phyloP scores from a whole-genome alignment of 2,888 invertebrate species.

The Caenorhabditis parvicauda region DNA sequence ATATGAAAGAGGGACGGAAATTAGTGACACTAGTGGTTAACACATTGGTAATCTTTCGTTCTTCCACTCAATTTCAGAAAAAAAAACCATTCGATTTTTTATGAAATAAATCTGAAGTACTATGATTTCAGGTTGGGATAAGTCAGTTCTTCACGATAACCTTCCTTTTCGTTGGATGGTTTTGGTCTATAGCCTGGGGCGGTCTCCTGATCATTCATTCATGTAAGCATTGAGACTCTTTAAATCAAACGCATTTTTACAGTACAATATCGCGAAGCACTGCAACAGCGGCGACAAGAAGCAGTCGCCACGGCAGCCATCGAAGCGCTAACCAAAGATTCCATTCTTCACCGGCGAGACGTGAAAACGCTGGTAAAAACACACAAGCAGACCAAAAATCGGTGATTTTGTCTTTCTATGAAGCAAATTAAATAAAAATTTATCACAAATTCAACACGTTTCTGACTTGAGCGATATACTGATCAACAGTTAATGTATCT shows the following conservation, averaged over 20 bases:
- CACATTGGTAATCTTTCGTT: conserved; percentile 4
- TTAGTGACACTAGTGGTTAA: conserved; percentile 70
- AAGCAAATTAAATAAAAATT: too few species aligned
- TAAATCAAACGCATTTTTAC: conserved; percentile 7
- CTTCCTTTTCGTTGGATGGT: conserved; percentile 83
- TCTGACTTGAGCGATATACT: not conserved
- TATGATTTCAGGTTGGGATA: conserved; percentile 81
- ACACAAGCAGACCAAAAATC: conserved; percentile 48
- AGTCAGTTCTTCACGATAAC: conserved; percentile 88
- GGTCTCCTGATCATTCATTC: conserved; percentile 85
- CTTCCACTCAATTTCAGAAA: too few species aligned
- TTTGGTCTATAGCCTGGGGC: conserved; percentile 98
- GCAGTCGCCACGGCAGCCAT: conserved; percentile 62
- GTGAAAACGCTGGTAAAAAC: conserved; percentile 56
- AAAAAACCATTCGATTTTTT: not conserved
- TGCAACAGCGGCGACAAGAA: conserved; percentile 60
- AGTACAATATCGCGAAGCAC: conserved; percentile 63
- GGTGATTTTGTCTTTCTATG: too few species aligned
- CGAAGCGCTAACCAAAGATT: conserved; percentile 61
- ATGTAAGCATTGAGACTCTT: conserved; percentile 68
- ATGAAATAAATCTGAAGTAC: conserved; percentile 54
- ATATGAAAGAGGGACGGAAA: conserved; percentile 73
- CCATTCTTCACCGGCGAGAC: conserved; percentile 60
- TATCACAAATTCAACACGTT: not conserved
- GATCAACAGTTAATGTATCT: not conserved